Evolutionary conservation across 92 coral and sea anemone genomes (phyloP).

Genomic region (Zoanthus sansibaricus): DNA sequence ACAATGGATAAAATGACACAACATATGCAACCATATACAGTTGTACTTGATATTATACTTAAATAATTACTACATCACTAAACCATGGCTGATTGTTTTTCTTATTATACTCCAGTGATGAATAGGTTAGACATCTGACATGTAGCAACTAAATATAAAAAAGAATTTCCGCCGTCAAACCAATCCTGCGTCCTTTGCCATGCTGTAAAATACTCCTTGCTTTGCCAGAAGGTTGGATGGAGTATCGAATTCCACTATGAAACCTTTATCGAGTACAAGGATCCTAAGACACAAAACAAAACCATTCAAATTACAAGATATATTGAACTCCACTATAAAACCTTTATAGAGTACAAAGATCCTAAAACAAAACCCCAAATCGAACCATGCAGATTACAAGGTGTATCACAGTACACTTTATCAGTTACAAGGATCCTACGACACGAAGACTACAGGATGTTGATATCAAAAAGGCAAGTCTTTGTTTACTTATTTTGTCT

Average conservation of each 20-base stretch:
- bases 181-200: constrained; percentile 23
- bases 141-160: background rate
- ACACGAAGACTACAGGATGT: too few species aligned
- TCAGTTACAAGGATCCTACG: constrained; percentile 21
- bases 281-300: background rate
- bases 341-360: constrained; percentile 26
- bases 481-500: background rate
- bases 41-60: background rate
- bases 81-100: background rate
- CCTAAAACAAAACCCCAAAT: background rate
- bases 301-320: background rate
- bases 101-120: too few species aligned
- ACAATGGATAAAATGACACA: too few species aligned
- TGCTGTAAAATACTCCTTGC: constrained; percentile 26
- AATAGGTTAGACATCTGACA: background rate
- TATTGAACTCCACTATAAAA: constrained; percentile 12
- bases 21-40: too few species aligned
- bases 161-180: background rate
- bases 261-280: constrained; percentile 25
- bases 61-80: background rate
- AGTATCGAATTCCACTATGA: constrained; percentile 27
- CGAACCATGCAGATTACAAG: background rate
- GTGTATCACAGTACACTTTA: background rate
- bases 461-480: background rate
- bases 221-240: constrained; percentile 24